phyloP scores from a whole-genome alignment of 2,113 vertebrate genomes.

The Galbula dea region DNA sequence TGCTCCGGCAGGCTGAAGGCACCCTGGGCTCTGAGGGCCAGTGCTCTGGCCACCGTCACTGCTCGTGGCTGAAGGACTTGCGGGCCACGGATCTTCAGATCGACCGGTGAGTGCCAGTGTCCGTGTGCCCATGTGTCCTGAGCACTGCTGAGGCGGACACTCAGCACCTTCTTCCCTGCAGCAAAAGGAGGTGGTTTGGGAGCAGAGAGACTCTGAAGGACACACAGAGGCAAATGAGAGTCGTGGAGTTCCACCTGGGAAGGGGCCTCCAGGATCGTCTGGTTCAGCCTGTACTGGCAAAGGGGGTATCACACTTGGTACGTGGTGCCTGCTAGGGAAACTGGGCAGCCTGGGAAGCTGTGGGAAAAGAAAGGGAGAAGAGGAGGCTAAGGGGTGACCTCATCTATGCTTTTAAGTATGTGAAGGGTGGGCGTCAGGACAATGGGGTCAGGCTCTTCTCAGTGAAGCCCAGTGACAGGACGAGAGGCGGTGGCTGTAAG shows the following conservation, averaged over 20 bases:
- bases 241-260: not conserved
- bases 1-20: fast-evolving
- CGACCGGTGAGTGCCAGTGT: not conserved
- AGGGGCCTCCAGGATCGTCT: not conserved
- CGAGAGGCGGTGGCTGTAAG: too few relatives aligned
- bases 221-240: fast-evolving
- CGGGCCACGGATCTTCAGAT: too few relatives aligned
- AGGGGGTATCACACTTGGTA: fast-evolving
- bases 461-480: too few relatives aligned
- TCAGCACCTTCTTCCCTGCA: not conserved
- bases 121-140: fast-evolving
- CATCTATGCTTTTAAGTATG: too few relatives aligned
- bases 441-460: too few relatives aligned
- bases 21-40: not conserved
- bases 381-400: too few relatives aligned
- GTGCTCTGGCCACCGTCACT: not conserved
- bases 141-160: not conserved
- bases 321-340: not conserved
- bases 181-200: too few relatives aligned
- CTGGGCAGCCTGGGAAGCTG: not conserved
- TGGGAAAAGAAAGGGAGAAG: not conserved
- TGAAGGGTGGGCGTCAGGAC: too few relatives aligned
- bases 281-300: not conserved
- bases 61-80: not conserved
- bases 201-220: not conserved